Conservation (phyloP, 2,797 vertebrate species). For the Clarias platycephalus region DNA sequence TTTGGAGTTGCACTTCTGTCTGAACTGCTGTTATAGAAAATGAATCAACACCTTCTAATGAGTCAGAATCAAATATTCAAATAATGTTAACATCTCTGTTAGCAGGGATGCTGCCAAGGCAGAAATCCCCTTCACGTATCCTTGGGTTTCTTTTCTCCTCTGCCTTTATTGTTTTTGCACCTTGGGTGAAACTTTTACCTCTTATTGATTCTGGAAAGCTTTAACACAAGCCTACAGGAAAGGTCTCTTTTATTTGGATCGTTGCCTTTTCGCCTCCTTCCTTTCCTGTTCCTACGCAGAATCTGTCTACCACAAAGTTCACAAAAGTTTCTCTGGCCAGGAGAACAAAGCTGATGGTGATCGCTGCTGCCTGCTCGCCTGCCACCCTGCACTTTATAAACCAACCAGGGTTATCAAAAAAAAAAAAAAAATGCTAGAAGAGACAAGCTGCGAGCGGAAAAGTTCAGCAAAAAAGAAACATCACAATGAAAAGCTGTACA, state of each 20-base stretch:
- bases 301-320: constrained; percentile 40
- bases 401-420: constrained; percentile 12
- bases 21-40: neutral
- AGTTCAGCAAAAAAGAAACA: constrained; percentile 56
- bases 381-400: constrained; percentile 45
- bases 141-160: constrained; percentile 16
- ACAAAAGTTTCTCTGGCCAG: constrained; percentile 27
- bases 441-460: constrained; percentile 47
- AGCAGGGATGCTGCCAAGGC: constrained; percentile 22
- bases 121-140: constrained; percentile 42
- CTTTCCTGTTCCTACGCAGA: constrained; percentile 34
- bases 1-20: neutral
- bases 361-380: neutral
- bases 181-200: constrained; percentile 52
- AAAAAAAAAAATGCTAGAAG: constrained; percentile 15
- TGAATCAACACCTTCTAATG: neutral
- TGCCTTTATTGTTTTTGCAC: constrained; percentile 53
- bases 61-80: neutral
- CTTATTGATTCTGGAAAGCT: constrained; percentile 56
- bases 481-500: constrained; percentile 70
- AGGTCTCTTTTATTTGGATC: constrained; percentile 56
- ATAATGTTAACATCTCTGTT: neutral
- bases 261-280: constrained; percentile 48
- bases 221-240: constrained; percentile 48
- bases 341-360: constrained; percentile 40